A percentile compares a stretch with the other conserved stretches of the same genome.
These are phyloP conservation scores for Fragum fragum DNA, from an alignment of 2,888 invertebrate genomes.

Conservation along the genomic window DNA sequence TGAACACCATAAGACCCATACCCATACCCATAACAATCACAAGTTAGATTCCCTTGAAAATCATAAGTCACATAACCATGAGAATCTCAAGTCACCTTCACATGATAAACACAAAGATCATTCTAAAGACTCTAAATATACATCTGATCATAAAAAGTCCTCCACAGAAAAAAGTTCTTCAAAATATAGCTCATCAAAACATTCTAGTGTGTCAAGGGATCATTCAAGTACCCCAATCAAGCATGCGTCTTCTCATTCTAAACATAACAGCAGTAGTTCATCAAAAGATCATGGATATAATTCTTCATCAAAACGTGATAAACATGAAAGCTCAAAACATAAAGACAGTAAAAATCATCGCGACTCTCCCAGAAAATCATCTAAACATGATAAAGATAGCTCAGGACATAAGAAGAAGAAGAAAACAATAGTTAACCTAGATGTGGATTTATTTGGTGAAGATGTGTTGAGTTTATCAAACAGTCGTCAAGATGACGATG, in stretches of 20 bases:
- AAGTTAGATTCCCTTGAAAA: no score
- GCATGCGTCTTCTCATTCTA: constrained; percentile 22
- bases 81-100: no score
- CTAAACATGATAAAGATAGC: constrained; percentile 12
- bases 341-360: constrained; percentile 1
- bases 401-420: constrained; percentile 41
- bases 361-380: constrained; percentile 19
- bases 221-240: constrained; percentile 21
- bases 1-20: no score
- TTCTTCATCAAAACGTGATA: constrained; percentile 16
- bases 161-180: constrained; percentile 15
- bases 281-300: constrained; percentile 16
- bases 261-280: constrained; percentile 16
- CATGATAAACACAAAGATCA: not conserved
- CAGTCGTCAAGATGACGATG: constrained; percentile 36
- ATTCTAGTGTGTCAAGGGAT: constrained; percentile 33
- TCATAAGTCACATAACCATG: no score
- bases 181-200: constrained; percentile 16
- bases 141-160: constrained; percentile 36
- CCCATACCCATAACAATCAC: no score
- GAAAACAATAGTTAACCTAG: constrained; percentile 70
- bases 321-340: constrained; percentile 5
- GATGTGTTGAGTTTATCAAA: constrained; percentile 51
- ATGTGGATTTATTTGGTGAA: constrained; percentile 77
- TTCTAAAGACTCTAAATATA: constrained; percentile 24